Base-by-base conservation (phyloP, 1,140 invertebrate genomes). In the Drosophila melanica region DNA sequence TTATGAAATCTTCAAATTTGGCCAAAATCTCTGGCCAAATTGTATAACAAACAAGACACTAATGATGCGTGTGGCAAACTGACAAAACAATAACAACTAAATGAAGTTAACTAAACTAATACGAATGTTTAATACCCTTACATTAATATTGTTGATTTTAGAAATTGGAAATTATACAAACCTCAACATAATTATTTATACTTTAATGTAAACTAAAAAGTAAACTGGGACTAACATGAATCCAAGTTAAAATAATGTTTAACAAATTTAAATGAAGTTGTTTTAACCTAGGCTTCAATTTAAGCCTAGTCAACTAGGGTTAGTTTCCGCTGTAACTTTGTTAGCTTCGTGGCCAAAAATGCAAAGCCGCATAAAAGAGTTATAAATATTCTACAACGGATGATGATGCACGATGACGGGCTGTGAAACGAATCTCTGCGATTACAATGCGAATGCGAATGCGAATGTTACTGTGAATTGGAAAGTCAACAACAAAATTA, bases 1-100 rank as follows among this genome's bases (percentile, higher is more conserved):
- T 84, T 80, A 85, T 81, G 81, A 85, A 85, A 85, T 75, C 58
- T 14, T 47, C 42, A 54, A 87, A 60, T 62, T 72, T 70, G 53
- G 64, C 42, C 75, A 79, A 87, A 87, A 62, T 55, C 41, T 82
- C 79, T 67, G 65, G 2, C 50, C 71, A 81, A 75, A 79, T 81
- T 79, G 71, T 79, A 87, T 86, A 87, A 82, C 79, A 87, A 86
- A 67, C 82, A 69, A 78, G 75, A 59, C 75, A 67, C 82, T 86
- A 87, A 87, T 86, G 82, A 87, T 74, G 79, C 67, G 75, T 67
- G 65, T 69, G 42, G 10, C 11, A 63, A 63, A 23, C 39, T 11
- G 23, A 23, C 42, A 66, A 60, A 68, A 53, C 58, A 63, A 69
- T 53, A 54, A 18, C 27, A 37, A 47, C 11, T 12, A 54, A 10